Base-by-base conservation (phyloP, 2,797 vertebrate species). In the Mastacembelus armatus region DNA sequence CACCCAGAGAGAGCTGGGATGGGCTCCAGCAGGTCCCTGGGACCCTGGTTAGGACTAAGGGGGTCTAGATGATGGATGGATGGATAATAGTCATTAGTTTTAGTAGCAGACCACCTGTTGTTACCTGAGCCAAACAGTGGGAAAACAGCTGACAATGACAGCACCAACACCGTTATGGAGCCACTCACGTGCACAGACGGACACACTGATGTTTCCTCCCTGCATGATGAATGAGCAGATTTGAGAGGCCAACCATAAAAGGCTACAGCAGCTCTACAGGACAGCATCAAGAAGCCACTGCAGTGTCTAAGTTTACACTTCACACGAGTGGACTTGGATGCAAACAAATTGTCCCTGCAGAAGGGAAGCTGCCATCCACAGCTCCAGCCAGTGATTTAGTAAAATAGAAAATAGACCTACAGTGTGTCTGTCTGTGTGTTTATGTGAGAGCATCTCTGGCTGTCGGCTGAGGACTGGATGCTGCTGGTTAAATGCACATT, bases 231-330 rank as follows among this genome's bases (percentile, higher is more conserved):
- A 84, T 81, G 66, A 83, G 66, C 56, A 78, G 67, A 88, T 78
- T 81, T 71, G 73, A 77, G 68, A 79, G 80, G 70, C 78, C 78
- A 64, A 81, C 92, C 93, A 91, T 94, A 94, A 93, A 94, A 93
- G 93, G 92, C 84, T 64, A 84, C 75, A 78, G 71, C 45, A 29
- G 81, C 71, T 71, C 79, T 22, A 66, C 71, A 52, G 77, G 66
- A 77, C 66, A 78, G 71, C 81, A 81, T 84, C 76, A 81, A 60
- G 78, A 67, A 26, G 58, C 76, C 21, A 35, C 83, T 48, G 69
- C 77, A 38, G 66, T 18, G 59, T 64, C 72, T 78, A 43, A 78
- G 91, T 92, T 92, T 93, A 92, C 87, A 87, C 85, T 83, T 71
- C 73, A 71, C 76, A 81, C 60, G 3, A 78, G 81, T 51, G 75